Conservation (phyloP, 2,113 vertebrate genomes). For the human region DNA sequence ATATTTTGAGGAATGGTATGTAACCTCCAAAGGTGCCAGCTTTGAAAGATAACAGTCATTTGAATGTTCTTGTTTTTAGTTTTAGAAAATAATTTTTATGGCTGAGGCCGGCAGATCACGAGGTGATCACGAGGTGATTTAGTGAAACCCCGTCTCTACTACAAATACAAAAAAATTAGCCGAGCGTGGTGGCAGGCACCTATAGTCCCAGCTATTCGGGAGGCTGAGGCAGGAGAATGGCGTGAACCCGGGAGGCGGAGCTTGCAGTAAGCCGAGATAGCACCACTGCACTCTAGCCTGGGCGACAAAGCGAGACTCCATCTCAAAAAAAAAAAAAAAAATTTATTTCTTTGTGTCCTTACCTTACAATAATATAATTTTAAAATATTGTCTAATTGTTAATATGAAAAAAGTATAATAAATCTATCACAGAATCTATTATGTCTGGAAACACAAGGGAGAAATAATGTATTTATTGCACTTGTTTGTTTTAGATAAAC, state of each 20-base stretch:
- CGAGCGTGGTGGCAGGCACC: too few relatives aligned
- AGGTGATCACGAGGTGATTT: too few relatives aligned
- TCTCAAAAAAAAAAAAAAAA: too few relatives aligned
- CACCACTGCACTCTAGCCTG: too few relatives aligned
- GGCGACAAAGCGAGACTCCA: too few relatives aligned
- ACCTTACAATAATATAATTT: neutral
- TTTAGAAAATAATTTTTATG: neutral
- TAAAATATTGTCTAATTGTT: neutral
- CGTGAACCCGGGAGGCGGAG: too few relatives aligned
- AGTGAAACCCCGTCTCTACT: too few relatives aligned
- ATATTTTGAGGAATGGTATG: neutral
- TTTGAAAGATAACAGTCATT: conserved; percentile 26
- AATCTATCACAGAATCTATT: neutral
- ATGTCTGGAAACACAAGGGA: neutral
- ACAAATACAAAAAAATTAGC: too few relatives aligned
- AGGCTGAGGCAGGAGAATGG: too few relatives aligned
- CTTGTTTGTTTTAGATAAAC: conserved; percentile 10
- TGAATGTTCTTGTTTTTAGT: conserved; percentile 14
- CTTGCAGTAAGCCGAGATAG: too few relatives aligned
- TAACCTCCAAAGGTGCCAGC: neutral
- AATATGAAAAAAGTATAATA: neutral
- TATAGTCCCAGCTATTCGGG: too few relatives aligned
- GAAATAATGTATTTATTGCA: conserved; percentile 6
- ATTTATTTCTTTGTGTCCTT: neutral
- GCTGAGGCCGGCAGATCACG: too few relatives aligned